Conservation (phyloP, 2,888 invertebrate species). For the Adelphocoris suturalis region DNA sequence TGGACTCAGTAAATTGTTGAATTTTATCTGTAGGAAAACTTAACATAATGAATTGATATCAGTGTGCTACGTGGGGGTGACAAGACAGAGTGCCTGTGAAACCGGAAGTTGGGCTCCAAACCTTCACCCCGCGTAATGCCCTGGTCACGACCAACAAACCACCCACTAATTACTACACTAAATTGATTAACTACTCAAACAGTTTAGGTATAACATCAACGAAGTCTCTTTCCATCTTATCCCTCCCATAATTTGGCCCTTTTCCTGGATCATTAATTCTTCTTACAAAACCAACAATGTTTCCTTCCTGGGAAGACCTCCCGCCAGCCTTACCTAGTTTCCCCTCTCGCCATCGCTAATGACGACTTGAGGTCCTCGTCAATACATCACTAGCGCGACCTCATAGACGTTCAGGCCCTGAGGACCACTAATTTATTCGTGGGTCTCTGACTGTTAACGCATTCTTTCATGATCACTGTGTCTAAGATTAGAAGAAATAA, state of each 20-base stretch:
- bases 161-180: conserved; percentile 44
- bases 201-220: conserved; percentile 37
- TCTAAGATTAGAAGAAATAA: too few relatives aligned
- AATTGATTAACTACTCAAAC: conserved; percentile 54
- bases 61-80: neutral
- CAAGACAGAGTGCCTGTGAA: conserved; percentile 4
- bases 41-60: too few relatives aligned
- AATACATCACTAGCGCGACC: conserved; percentile 24
- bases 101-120: conserved; percentile 44
- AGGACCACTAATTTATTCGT: conserved; percentile 49
- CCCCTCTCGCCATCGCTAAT: conserved; percentile 26
- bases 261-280: neutral
- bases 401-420: neutral
- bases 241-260: neutral
- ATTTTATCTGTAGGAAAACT: too few relatives aligned
- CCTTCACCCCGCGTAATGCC: conserved; percentile 19
- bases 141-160: conserved; percentile 53
- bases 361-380: conserved; percentile 27
- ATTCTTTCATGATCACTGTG: too few relatives aligned
- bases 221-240: neutral
- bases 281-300: too few relatives aligned
- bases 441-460: neutral
- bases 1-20: too few relatives aligned
- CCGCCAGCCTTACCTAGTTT: too few relatives aligned
- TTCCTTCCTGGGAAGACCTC: too few relatives aligned